Evolutionary conservation across 2,113 vertebrate species (phyloP).

Genomic region (Natator depressus): DNA sequence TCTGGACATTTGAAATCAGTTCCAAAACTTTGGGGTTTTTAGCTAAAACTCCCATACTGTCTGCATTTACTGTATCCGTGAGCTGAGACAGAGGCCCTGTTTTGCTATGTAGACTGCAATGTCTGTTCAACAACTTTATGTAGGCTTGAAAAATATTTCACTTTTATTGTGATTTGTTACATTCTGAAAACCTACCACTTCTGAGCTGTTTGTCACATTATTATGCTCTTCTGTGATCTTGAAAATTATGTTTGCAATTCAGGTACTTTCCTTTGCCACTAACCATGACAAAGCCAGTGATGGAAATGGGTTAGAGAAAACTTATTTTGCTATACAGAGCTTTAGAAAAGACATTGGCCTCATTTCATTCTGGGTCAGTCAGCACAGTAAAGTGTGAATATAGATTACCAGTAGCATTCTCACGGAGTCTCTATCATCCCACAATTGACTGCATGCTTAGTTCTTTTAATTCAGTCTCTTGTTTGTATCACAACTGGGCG

Average conservation of each 20-base stretch:
- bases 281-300: slow-evolving; percentile 39
- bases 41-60: not conserved
- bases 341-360: slow-evolving; percentile 63
- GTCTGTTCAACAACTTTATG: not conserved
- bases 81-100: not conserved
- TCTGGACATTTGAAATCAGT: not conserved
- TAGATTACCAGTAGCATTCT: slow-evolving; percentile 41
- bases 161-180: rapidly evolving
- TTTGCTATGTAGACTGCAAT: not conserved
- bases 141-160: not conserved
- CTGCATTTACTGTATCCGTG: not conserved
- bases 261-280: not conserved
- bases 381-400: slow-evolving; percentile 9
- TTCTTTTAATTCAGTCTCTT: slow-evolving; percentile 53
- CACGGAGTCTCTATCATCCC: not conserved
- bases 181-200: not conserved
- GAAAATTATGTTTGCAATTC: not conserved
- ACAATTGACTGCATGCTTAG: slow-evolving; percentile 37
- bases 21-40: not conserved
- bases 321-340: slow-evolving; percentile 46
- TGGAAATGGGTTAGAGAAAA: slow-evolving; percentile 33
- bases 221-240: slow-evolving; percentile 2
- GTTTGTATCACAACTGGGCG: slow-evolving; percentile 18
- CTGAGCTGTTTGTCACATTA: not conserved
- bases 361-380: slow-evolving; percentile 65